Evolutionary conservation across 1,140 invertebrate species (phyloP), one percentile per base, ranked within the genome.

Genomic region (Eciton burchellii): DNA sequence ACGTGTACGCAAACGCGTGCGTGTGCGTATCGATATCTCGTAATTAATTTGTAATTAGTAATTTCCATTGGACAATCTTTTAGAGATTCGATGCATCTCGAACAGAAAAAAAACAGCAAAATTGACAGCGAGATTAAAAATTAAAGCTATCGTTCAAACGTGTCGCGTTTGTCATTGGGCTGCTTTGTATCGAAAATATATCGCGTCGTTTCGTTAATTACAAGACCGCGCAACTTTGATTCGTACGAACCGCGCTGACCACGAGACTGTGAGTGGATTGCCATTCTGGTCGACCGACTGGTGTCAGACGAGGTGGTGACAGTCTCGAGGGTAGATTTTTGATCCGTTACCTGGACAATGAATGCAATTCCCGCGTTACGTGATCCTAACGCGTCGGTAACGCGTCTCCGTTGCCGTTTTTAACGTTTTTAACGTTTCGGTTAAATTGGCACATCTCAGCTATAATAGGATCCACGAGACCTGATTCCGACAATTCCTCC

Each of bases 211-310:
- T 79, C 63, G 43, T 49, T 68, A 76, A 86, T 83, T 71, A 52
- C 56, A 71, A 66, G 47, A 60, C 47, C 49, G 26, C 57, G 72
- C 19, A n/a, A 54, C 9, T 54, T 63, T 41, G 60, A 83, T 86
- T 66, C 72, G 79, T 59, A 26, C 35, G 54, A 81, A 81, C 73
- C 83, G 77, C 85, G 84, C 49, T 84, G 73, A 87, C 84, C 85
- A 79, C 43, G 85, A 72, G 76, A 87, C 62, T 86, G 81, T 79
- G 56, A 82, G 62, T 66, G 83, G 84, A 79, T 68, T 54, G 45
- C 79, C 84, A 82, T 85, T 85, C 66, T 86, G 86, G 85, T 87
- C 84, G 85, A 87, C 82, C 85, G 87, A 85, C 86, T 62, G 63
- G 60, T 84, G 74, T 74, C 70, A 84, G 76, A 85, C 41, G 73